Evolutionary conservation across 2,797 vertebrate genomes (phyloP).

Genomic region (Halcyon badia): DNA sequence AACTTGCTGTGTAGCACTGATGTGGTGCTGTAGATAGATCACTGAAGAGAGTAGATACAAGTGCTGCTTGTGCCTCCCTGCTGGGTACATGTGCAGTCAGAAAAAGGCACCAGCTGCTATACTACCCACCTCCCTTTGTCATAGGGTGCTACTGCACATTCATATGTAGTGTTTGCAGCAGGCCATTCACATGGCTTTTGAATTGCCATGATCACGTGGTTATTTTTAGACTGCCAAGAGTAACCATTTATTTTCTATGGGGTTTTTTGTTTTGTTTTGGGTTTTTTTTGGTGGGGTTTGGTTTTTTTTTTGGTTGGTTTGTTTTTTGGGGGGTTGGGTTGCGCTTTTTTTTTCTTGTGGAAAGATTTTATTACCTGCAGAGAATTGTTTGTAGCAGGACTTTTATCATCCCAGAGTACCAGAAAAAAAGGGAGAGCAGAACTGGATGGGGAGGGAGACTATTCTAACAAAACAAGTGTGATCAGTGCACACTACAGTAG

Average conservation of each 20-base stretch:
- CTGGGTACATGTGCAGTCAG: background rate
- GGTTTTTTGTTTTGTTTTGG: too few relatives aligned
- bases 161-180: background rate
- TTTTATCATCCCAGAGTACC: background rate
- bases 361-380: background rate
- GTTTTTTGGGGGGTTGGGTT: too few relatives aligned
- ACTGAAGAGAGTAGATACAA: background rate
- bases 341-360: background rate
- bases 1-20: background rate
- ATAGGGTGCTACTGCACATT: background rate
- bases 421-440: background rate
- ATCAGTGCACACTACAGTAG: background rate
- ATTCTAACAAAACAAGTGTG: background rate
- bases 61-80: background rate
- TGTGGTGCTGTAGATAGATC: background rate
- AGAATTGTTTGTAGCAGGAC: background rate
- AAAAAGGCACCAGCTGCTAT: background rate
- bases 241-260: background rate
- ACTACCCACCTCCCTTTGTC: background rate
- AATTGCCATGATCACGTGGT: background rate
- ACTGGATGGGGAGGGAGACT: background rate
- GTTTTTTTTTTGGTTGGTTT: background rate
- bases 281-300: too few relatives aligned
- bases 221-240: background rate
- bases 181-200: background rate